Base-by-base conservation (phyloP, 2,113 vertebrate species). In the Pandion haliaetus region DNA sequence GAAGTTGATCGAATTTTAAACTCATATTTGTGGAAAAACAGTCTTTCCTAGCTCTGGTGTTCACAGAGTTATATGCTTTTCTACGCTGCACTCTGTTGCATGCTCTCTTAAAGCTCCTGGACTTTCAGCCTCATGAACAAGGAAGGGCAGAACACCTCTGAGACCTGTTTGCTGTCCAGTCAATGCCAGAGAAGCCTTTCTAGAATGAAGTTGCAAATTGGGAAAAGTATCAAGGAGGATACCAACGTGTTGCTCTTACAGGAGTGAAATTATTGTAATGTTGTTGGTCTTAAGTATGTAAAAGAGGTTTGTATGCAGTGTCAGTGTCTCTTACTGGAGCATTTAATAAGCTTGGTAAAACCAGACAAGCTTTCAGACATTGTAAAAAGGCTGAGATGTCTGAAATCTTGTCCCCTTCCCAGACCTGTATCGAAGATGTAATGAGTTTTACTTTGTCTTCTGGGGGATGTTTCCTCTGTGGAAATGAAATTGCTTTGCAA, bases 31-130 rank as follows among this genome's bases (percentile, higher is more conserved):
- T 70, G 66, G 73, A 55, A 42, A 57, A 7, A 7, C 61, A 40
- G 38, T 10, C 25, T 45, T 25, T 21, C 45, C 52, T 17, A 18
- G 17, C 29, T 15, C 47, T 26, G 23, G 49, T 20, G 28, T 57
- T 34, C 14, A 3, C 2, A 4, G 65, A 28, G 13, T 10, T 1
- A 14, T 24, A 4, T 0, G 0, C 42, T 38, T 44, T n/a, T 38
- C 50, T 38, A 18, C 1, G 0, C 57, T 31, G 34, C 0, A 0
- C 12, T 32, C 44, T 9, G 0, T 31, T 55, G 10, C 20, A 1
- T 10, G 20, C 24, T 6, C 23, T 24, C 17, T 63, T 34, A 17
- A 11, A 8, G n/a, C 44, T 57, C 17, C 24, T 24, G 55, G 36
- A 8, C 47, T n/a, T 78, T 7, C 36, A 28, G 49, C 29, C 36